These are phyloP conservation scores for Eurytoma californica DNA, from an alignment of 2,888 invertebrate genomes.

Conservation along the genomic window DNA sequence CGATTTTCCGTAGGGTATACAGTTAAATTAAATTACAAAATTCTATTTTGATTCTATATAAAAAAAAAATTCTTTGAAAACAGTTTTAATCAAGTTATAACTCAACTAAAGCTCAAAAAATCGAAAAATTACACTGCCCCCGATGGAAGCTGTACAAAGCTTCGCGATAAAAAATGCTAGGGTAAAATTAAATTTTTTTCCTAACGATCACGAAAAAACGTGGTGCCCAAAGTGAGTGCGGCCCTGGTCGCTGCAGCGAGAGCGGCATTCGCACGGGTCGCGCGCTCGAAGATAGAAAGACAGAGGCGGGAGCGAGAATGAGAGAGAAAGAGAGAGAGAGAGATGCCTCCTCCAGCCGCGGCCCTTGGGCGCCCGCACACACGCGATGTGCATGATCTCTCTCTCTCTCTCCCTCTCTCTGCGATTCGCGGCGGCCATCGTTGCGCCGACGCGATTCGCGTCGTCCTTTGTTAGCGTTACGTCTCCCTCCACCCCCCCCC, in stretches of 20 bases:
- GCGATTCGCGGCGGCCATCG: conserved; percentile 17
- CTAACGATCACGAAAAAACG: not conserved
- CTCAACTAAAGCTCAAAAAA: too few species aligned
- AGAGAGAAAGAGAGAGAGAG: too few species aligned
- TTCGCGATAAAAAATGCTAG: too few species aligned
- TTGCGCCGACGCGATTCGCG: conserved; percentile 51
- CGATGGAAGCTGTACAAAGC: too few species aligned
- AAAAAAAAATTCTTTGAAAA: too few species aligned
- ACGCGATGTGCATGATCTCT: not conserved
- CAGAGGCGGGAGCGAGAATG: not conserved
- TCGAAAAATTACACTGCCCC: too few species aligned
- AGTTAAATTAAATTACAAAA: too few species aligned
- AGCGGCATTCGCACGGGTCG: conserved; percentile 35
- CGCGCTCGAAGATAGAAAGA: conserved; percentile 9
- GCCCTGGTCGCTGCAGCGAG: conserved; percentile 34
- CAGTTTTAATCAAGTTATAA: too few species aligned
- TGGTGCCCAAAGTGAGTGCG: conserved; percentile 23
- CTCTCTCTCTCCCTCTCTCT: not conserved
- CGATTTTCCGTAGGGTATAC: too few species aligned
- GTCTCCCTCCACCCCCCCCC: not conserved
- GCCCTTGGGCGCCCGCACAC: not conserved
- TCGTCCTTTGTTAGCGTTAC: conserved; percentile 45
- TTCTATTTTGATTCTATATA: too few species aligned
- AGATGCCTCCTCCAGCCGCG: not conserved
- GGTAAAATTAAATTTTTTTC: too few species aligned